Conservation (phyloP, 1,140 invertebrate genomes). For the Melipona quadrifasciata region DNA sequence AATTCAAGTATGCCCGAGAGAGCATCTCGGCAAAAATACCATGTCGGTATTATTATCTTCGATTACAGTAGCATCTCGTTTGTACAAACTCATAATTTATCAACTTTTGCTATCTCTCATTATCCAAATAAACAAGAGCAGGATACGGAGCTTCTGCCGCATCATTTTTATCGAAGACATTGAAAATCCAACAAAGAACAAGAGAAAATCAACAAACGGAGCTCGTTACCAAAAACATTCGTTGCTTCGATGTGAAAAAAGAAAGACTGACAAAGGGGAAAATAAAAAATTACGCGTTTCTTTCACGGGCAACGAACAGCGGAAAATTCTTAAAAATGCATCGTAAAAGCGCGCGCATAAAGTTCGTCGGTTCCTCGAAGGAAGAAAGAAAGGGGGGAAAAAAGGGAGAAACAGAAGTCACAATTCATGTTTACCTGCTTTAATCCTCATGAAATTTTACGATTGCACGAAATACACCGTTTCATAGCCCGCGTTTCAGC, state of each 20-base stretch:
- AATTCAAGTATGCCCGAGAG: not conserved
- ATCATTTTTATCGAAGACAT: too few relatives aligned
- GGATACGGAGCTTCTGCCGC: too few relatives aligned
- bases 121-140: too few relatives aligned
- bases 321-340: too few relatives aligned
- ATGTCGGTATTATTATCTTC: too few relatives aligned
- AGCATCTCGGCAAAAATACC: too few relatives aligned
- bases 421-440: not conserved
- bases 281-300: not conserved
- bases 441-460: not conserved
- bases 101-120: too few relatives aligned
- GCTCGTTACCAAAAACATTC: not conserved
- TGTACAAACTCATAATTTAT: too few relatives aligned
- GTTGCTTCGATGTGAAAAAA: not conserved
- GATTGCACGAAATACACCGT: not conserved
- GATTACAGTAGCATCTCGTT: too few relatives aligned
- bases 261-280: not conserved
- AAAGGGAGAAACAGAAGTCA: not conserved
- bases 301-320: too few relatives aligned
- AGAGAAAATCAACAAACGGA: not conserved
- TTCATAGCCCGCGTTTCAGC: not conserved
- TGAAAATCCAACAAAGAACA: not conserved
- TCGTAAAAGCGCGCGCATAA: not conserved
- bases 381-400: too few relatives aligned
- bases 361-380: not conserved